phyloP scores from a whole-genome alignment of 92 coral and sea anemone species.

The Bergia sp. region DNA sequence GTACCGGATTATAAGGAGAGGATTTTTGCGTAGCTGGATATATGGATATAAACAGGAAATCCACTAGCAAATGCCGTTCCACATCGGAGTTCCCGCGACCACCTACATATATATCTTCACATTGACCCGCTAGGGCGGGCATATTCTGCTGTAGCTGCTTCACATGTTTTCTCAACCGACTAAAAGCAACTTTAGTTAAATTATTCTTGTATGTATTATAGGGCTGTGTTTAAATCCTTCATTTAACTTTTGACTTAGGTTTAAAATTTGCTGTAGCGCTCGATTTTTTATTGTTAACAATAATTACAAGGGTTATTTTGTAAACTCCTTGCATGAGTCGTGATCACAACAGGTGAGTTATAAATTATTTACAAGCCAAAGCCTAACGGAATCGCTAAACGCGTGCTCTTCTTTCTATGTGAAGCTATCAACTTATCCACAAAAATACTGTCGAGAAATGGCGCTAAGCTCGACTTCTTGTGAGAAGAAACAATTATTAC shows the following conservation, averaged over 20 bases:
- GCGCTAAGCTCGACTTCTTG: not conserved
- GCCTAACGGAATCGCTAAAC: not conserved
- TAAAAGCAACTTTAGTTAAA: not conserved
- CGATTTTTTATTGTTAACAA: not conserved
- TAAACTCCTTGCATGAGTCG: constrained; percentile 24
- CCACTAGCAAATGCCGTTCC: constrained; percentile 20
- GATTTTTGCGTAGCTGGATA: not conserved
- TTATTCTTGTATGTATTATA: not conserved
- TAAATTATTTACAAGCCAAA: not conserved
- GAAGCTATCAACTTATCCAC: not conserved
- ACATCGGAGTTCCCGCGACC: constrained; percentile 35
- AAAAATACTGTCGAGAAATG: not conserved
- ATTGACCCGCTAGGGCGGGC: constrained; percentile 20
- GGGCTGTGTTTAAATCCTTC: not conserved
- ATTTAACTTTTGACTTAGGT: not conserved
- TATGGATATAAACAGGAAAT: not conserved
- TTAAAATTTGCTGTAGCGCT: not conserved
- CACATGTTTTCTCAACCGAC: constrained; percentile 2
- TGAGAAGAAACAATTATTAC: not conserved
- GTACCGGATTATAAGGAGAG: not conserved
- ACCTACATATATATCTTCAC: not conserved
- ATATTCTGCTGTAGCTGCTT: constrained; percentile 29
- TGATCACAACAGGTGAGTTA: constrained; percentile 34
- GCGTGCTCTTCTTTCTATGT: not conserved
- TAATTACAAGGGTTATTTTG: constrained; percentile 4